phyloP scores from a whole-genome alignment of 2,113 vertebrate genomes.

The Ictidomys tridecemlineatus region DNA sequence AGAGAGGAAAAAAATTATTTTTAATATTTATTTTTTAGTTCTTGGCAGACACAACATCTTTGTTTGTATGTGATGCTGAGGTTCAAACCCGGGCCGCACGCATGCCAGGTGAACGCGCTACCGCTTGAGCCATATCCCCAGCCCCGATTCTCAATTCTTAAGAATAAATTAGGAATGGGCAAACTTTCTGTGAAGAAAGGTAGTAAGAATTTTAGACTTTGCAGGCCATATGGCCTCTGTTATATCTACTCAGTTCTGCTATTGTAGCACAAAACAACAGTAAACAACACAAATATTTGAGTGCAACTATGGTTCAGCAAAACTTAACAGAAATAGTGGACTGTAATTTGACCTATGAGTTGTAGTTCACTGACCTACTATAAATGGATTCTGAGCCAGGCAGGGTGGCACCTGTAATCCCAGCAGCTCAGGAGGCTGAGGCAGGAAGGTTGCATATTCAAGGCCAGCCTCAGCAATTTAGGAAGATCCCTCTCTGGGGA shows the following conservation, averaged over 20 bases:
- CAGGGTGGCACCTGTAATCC: no score
- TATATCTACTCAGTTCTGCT: not conserved
- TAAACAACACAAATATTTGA: not conserved
- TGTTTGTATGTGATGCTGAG: no score
- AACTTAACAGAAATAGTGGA: not conserved
- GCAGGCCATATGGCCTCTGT: not conserved
- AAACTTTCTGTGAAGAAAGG: not conserved
- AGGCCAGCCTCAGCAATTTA: no score
- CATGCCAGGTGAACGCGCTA: no score
- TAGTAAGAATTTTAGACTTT: not conserved
- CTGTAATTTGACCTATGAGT: not conserved
- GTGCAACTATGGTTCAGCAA: not conserved
- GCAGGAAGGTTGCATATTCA: no score
- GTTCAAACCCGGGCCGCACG: no score
- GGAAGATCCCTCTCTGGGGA: no score
- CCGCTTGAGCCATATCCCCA: no score
- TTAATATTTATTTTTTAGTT: no score
- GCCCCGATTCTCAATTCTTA: not conserved
- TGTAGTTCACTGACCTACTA: not conserved
- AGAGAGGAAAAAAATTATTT: no score
- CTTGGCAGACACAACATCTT: no score
- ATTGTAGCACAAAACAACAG: not conserved
- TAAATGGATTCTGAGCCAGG: not conserved
- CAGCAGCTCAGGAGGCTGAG: no score
- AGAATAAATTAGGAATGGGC: not conserved